These are phyloP conservation scores for Incurvaria masculella DNA, from an alignment of 2,888 invertebrate genomes.

Conservation along the genomic window DNA sequence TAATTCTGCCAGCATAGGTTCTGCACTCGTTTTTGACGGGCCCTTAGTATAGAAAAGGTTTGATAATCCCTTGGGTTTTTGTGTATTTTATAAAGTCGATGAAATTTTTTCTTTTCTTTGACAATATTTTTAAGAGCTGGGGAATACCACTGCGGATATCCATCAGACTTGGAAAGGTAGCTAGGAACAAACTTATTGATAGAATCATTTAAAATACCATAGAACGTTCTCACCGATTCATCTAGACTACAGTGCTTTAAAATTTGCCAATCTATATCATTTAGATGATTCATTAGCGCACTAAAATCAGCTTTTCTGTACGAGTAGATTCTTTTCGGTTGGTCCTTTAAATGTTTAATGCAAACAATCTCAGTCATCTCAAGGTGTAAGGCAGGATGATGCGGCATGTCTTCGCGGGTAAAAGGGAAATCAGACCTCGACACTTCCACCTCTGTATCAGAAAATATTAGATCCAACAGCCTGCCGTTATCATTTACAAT, in stretches of 20 bases:
- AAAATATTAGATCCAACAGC: neutral
- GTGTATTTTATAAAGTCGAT: neutral
- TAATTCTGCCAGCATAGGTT: neutral
- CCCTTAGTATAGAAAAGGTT: neutral
- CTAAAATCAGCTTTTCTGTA: neutral
- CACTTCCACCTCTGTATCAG: neutral
- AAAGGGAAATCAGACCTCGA: neutral
- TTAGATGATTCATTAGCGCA: neutral
- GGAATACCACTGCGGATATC: slow-evolving; percentile 2
- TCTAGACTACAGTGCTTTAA: neutral
- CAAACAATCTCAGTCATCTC: neutral
- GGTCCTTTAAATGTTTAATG: neutral
- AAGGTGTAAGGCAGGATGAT: neutral
- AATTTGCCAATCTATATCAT: neutral
- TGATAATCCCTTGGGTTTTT: slow-evolving; percentile 1
- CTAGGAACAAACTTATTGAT: neutral
- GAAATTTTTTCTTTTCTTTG: slow-evolving; percentile 3
- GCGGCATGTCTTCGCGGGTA: slow-evolving; percentile 3
- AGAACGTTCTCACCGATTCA: neutral
- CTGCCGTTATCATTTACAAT: neutral
- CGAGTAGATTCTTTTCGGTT: neutral
- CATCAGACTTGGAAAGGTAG: neutral
- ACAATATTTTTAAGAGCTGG: slow-evolving; percentile 2
- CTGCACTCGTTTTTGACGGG: neutral
- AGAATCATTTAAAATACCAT: neutral